These are phyloP conservation scores for Lagopus leucura DNA, from an alignment of 2,113 vertebrate species.

Conservation along the genomic window DNA sequence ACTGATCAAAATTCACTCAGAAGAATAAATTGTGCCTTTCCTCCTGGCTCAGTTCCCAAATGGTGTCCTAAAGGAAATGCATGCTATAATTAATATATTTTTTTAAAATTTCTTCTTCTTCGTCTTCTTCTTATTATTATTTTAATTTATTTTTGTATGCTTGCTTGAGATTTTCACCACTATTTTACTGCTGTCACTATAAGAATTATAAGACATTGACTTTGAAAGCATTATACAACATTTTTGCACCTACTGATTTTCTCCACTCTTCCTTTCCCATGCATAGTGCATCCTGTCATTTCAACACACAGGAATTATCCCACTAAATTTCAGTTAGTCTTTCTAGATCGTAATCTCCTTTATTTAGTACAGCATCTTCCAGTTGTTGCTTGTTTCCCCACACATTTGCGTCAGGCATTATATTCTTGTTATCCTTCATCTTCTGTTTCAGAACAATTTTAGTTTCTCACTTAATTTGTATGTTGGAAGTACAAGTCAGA, in stretches of 20 bases:
- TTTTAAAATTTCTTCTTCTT: no score
- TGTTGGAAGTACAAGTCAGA: conserved; percentile 64
- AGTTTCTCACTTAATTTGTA: conserved; percentile 68
- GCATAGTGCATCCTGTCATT: conserved; percentile 24
- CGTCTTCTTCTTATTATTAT: no score
- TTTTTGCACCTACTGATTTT: background rate
- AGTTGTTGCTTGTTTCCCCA: conserved; percentile 67
- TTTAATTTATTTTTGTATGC: background rate
- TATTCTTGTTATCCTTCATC: conserved; percentile 64
- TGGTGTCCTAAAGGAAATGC: background rate
- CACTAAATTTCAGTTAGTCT: conserved; percentile 56
- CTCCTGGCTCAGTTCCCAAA: background rate
- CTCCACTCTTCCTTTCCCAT: conserved; percentile 3
- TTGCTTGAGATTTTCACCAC: background rate
- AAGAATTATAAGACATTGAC: background rate
- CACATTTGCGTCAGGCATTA: conserved; percentile 50
- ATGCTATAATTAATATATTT: background rate
- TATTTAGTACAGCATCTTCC: conserved; percentile 54
- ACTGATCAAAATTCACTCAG: background rate
- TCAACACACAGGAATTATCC: conserved; percentile 52
- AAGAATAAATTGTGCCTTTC: background rate
- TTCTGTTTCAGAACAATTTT: conserved; percentile 62
- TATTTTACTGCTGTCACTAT: background rate
- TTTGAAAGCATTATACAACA: background rate
- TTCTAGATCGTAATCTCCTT: conserved; percentile 49